Conservation (phyloP, 1,140 invertebrate species). For the Helicorthomorpha holstii region DNA sequence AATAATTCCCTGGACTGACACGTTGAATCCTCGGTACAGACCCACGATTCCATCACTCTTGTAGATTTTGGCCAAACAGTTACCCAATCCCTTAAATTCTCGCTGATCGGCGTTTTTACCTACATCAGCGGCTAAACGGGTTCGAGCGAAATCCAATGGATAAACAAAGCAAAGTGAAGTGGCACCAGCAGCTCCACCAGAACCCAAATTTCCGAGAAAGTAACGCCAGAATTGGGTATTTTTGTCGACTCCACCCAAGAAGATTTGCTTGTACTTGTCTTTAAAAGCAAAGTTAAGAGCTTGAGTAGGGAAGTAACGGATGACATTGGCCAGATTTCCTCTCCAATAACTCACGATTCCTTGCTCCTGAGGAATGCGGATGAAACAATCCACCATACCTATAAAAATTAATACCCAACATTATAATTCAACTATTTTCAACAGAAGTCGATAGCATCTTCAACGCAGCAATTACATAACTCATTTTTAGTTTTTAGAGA, state of each 20-base stretch:
- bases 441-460: too few species aligned
- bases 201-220: slow-evolving; percentile 72
- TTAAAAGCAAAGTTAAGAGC: slow-evolving; percentile 93
- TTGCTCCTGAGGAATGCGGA: slow-evolving; percentile 74
- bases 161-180: slow-evolving; percentile 88
- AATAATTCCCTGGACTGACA: slow-evolving; percentile 79
- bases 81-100: slow-evolving; percentile 69
- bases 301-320: slow-evolving; percentile 87
- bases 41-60: slow-evolving; percentile 70
- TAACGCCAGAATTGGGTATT: slow-evolving; percentile 72
- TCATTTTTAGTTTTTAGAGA: too few species aligned
- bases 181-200: slow-evolving; percentile 84
- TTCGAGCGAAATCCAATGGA: slow-evolving; percentile 86
- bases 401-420: too few species aligned
- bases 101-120: slow-evolving; percentile 60
- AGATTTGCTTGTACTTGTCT: slow-evolving; percentile 53
- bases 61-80: slow-evolving; percentile 74
- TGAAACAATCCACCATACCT: slow-evolving; percentile 71
- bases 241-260: slow-evolving; percentile 67
- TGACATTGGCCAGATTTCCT: slow-evolving; percentile 85
- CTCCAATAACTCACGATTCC: slow-evolving; percentile 80
- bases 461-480: too few species aligned
- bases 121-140: slow-evolving; percentile 66
- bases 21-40: slow-evolving; percentile 80
- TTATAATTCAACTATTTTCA: too few species aligned